These are phyloP conservation scores for Xenotilapia caudafasciata DNA, from an alignment of 2,113 vertebrate species.

Conservation along the genomic window DNA sequence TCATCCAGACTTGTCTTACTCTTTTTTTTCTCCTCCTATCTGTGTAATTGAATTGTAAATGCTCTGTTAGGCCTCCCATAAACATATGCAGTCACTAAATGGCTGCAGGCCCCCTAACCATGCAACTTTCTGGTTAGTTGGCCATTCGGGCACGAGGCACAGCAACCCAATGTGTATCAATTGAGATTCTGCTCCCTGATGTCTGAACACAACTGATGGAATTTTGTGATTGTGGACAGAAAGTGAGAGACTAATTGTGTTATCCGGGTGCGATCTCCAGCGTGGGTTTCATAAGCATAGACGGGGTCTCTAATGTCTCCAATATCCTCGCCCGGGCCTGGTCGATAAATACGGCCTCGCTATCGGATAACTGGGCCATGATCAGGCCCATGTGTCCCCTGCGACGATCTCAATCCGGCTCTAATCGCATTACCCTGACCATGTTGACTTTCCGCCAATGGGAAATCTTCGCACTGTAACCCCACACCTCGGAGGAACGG, in stretches of 20 bases:
- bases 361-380: conserved; percentile 72
- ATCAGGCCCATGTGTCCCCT: conserved; percentile 76
- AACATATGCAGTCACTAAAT: conserved; percentile 63
- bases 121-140: conserved; percentile 57
- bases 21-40: conserved; percentile 50
- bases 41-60: conserved; percentile 77
- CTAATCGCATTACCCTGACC: conserved; percentile 74
- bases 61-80: conserved; percentile 63
- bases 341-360: conserved; percentile 68
- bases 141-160: conserved; percentile 14
- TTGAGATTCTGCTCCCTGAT: conserved; percentile 62
- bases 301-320: conserved; percentile 59
- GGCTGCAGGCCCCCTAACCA: conserved; percentile 32
- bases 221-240: conserved; percentile 59
- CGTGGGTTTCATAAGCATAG: conserved; percentile 60
- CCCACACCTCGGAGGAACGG: conserved; percentile 63
- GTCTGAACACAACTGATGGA: conserved; percentile 61
- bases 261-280: conserved; percentile 60
- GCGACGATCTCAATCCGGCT: conserved; percentile 62
- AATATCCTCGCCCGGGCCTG: conserved; percentile 55
- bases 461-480: conserved; percentile 75
- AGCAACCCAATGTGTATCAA: conserved; percentile 44
- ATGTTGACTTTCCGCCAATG: conserved; percentile 76
- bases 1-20: conserved; percentile 70
- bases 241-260: conserved; percentile 65